phyloP scores from a whole-genome alignment of 1,140 invertebrate genomes.

The Camponotus vicinus region DNA sequence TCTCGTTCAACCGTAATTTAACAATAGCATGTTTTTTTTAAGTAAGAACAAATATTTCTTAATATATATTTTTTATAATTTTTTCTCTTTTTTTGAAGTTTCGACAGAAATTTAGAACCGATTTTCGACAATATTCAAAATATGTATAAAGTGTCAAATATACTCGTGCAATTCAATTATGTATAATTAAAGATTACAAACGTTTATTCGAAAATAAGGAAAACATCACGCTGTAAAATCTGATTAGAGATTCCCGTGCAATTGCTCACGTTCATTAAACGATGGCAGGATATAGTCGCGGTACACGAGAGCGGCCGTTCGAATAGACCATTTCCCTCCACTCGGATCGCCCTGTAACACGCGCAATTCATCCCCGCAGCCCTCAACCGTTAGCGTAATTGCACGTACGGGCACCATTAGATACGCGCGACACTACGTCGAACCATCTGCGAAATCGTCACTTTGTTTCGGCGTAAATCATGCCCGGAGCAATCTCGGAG shows the following conservation, averaged over 20 bases:
- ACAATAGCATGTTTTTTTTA: neutral
- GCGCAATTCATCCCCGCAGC: constrained; percentile 67
- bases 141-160: neutral
- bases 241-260: constrained; percentile 22
- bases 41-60: neutral
- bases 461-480: constrained; percentile 74
- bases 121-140: neutral
- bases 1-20: neutral
- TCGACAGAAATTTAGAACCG: neutral
- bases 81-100: neutral
- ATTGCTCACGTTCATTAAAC: constrained; percentile 32
- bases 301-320: constrained; percentile 44
- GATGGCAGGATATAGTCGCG: constrained; percentile 24
- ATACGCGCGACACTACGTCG: constrained; percentile 71
- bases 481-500: constrained; percentile 51
- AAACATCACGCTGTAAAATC: neutral
- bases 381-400: constrained; percentile 72
- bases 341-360: constrained; percentile 48
- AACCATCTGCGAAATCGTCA: constrained; percentile 75
- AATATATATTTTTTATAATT: neutral
- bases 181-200: neutral
- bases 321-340: constrained; percentile 54
- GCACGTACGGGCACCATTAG: constrained; percentile 74
- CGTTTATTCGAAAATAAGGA: neutral
- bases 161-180: neutral